Evolutionary conservation across 1,140 invertebrate species (phyloP), one percentile per base, ranked within the genome.

Genomic region (Drosophila lacertosa): DNA sequence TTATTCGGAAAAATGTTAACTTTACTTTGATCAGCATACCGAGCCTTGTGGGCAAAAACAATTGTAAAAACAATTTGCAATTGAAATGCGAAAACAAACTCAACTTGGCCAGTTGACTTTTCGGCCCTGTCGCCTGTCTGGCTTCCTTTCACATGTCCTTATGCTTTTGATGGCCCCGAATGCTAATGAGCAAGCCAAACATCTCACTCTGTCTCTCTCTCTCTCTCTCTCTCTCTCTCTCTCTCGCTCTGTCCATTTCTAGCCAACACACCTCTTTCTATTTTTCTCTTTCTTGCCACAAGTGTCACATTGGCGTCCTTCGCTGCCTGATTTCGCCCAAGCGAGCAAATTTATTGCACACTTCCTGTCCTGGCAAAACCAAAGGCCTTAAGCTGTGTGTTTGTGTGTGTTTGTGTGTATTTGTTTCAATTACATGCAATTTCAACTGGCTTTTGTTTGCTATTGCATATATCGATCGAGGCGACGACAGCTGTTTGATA

Each of bases 1-100:
- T 7, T 20, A 10, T 42, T 11, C 20, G 20, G 40, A 18, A 11
- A 20, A 4, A 10, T 10, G 10, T 1, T 16, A 1, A 9, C 18
- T 10, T 18, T 10, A 16, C 39, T 20, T 9, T 42, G 39, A 16
- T 42, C 39, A 42, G 39, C 15, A 15, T n/a, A n/a, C 32, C 11
- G 4, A 3, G 39, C 40, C 40, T 32, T 32, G 26, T 50, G 26
- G 47, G 24, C 26, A 37, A 44, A n/a, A n/a, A n/a, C n/a, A n/a
- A n/a, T n/a, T n/a, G n/a, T n/a, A n/a, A n/a, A 78, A 79, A 60
- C 71, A 71, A 86, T 84, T 84, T 84, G 81, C 80, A 84, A 81
- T 86, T 84, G 77, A 81, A 84, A 84, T 81, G 51, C 20, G 33
- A 40, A 58, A 70, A 70, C 58, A 74, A 63, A 50, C 42, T 24